These are phyloP conservation scores for Myotis daubentonii DNA, from an alignment of 2,797 vertebrate species.

Conservation along the genomic window DNA sequence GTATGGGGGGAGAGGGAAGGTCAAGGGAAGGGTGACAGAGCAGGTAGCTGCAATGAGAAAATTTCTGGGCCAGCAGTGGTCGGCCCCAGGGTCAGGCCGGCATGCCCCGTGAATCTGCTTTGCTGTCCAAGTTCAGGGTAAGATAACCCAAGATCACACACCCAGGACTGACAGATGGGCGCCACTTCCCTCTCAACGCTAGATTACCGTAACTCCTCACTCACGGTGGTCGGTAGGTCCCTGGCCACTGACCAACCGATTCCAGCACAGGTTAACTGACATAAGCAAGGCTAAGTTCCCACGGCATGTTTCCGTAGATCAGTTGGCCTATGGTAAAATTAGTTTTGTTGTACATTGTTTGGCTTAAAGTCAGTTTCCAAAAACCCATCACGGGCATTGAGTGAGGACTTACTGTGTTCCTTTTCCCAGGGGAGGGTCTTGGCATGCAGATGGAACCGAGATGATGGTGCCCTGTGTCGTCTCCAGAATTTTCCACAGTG, in stretches of 20 bases:
- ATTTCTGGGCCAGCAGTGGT: accelerated
- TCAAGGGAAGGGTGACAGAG: not conserved
- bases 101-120: not conserved
- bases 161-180: accelerated
- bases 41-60: not conserved
- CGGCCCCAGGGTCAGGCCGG: not conserved
- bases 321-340: accelerated
- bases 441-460: accelerated
- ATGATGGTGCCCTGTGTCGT: accelerated
- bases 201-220: not conserved
- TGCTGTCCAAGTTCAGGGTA: not conserved
- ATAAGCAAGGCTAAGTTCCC: no score
- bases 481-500: not conserved
- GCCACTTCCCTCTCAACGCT: not conserved
- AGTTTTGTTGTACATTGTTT: not conserved
- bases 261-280: accelerated
- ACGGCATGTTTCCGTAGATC: not conserved
- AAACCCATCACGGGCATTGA: accelerated
- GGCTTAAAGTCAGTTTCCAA: not conserved
- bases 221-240: not conserved
- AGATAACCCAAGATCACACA: not conserved
- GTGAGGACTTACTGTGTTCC: not conserved
- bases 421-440: not conserved
- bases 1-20: not conserved
- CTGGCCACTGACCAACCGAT: not conserved